Conservation (phyloP, 30 jellyfish, hydroid and myxozoan species). For the Mastigias papua region DNA sequence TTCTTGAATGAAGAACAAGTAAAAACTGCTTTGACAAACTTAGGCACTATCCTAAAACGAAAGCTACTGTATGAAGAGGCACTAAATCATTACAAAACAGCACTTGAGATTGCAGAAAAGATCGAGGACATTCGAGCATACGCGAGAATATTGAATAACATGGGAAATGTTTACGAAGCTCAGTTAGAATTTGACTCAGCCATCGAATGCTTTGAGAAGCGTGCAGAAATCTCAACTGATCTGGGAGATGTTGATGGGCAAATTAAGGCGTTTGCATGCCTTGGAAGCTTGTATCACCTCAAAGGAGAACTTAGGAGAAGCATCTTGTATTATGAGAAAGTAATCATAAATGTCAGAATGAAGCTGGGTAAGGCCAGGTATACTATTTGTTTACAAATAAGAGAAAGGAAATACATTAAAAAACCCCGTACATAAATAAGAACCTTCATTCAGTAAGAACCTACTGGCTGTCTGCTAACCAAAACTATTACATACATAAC, state of each 20-base stretch:
- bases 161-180: slow-evolving; percentile 85
- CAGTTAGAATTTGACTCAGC: slow-evolving; percentile 90
- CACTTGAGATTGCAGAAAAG: slow-evolving; percentile 91
- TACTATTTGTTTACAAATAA: too few species aligned
- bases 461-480: too few species aligned
- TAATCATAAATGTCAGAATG: slow-evolving; percentile 86
- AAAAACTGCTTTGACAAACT: slow-evolving; percentile 83
- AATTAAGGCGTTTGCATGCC: slow-evolving; percentile 87
- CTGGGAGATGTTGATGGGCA: slow-evolving; percentile 85
- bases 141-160: slow-evolving; percentile 89
- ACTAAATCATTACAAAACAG: slow-evolving; percentile 78
- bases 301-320: slow-evolving; percentile 88
- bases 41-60: slow-evolving; percentile 80
- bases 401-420: too few species aligned
- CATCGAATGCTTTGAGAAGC: slow-evolving; percentile 73
- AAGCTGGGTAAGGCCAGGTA: slow-evolving; percentile 78
- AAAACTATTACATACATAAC: too few species aligned
- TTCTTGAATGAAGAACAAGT: slow-evolving; percentile 78
- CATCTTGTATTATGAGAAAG: slow-evolving; percentile 83
- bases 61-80: slow-evolving; percentile 89
- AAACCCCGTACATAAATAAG: too few species aligned
- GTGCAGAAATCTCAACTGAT: slow-evolving; percentile 83
- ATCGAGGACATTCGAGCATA: slow-evolving; percentile 83
- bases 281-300: slow-evolving; percentile 78
- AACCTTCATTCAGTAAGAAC: too few species aligned